Percentiles rank a stretch among this genome's conserved stretches.
These are phyloP conservation scores for Drosophila barbarae DNA, from an alignment of 2,888 invertebrate genomes.

Conservation along the genomic window DNA sequence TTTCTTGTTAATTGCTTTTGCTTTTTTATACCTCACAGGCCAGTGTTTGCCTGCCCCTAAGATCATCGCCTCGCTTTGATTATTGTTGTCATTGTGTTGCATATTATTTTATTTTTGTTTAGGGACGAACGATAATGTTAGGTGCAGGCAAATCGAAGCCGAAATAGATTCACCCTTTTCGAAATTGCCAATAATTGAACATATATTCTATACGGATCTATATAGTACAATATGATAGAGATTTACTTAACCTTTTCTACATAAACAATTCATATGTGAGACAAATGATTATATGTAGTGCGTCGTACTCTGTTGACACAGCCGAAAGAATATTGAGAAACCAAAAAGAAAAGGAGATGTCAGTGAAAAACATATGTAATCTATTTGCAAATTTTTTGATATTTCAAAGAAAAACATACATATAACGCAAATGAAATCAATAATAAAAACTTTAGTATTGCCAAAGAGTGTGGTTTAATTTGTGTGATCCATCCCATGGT, in stretches of 20 bases:
- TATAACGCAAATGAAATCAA: slow-evolving; percentile 30
- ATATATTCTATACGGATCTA: slow-evolving; percentile 49
- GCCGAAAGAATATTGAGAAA: slow-evolving; percentile 26
- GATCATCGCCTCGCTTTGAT: slow-evolving; percentile 40
- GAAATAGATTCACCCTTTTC: slow-evolving; percentile 43
- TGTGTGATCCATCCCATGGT: not conserved
- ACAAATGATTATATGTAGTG: slow-evolving; percentile 43
- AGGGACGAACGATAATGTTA: slow-evolving; percentile 38
- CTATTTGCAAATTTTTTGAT: slow-evolving; percentile 47
- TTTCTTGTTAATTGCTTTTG: slow-evolving; percentile 59
- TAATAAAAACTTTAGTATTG: slow-evolving; percentile 39
- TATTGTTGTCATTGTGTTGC: slow-evolving; percentile 54
- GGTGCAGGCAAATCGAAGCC: slow-evolving; percentile 47
- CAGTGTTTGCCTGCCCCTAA: slow-evolving; percentile 47
- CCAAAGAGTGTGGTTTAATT: not conserved
- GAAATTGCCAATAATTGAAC: slow-evolving; percentile 54
- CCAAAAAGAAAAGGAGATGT: slow-evolving; percentile 19
- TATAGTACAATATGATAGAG: slow-evolving; percentile 62
- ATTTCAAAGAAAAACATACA: slow-evolving; percentile 40
- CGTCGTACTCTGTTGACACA: slow-evolving; percentile 38
- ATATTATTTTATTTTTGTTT: slow-evolving; percentile 44
- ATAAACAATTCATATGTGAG: slow-evolving; percentile 40
- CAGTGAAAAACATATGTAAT: slow-evolving; percentile 43
- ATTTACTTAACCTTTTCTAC: slow-evolving; percentile 54
- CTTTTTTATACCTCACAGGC: slow-evolving; percentile 47